Evolutionary conservation across 1,140 invertebrate species (phyloP).

Genomic region (Bacillus rossius): DNA sequence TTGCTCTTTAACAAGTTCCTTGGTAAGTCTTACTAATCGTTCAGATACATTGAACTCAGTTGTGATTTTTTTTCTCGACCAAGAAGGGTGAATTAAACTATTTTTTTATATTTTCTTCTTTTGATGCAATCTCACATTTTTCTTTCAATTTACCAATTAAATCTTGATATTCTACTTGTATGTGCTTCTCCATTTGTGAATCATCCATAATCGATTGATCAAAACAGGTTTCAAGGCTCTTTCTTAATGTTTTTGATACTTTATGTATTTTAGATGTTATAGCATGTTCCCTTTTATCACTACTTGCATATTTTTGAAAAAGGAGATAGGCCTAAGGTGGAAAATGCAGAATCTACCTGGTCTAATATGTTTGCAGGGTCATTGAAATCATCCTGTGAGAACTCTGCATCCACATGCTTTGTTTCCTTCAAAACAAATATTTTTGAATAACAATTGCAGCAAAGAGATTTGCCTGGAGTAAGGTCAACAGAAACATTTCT

Average conservation of each 20-base stretch:
- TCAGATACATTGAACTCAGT: constrained; percentile 14
- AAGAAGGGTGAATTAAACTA: constrained; percentile 12
- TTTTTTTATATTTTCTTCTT: constrained; percentile 15
- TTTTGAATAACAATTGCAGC: constrained; percentile 11
- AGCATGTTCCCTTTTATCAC: constrained; percentile 4
- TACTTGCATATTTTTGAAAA: constrained; percentile 2
- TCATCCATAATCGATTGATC: too few relatives aligned
- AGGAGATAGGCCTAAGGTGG: constrained; percentile 4
- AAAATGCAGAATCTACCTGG: constrained; percentile 2
- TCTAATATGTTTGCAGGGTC: constrained; percentile 5
- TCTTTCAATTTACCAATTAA: constrained; percentile 2
- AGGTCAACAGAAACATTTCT: too few relatives aligned
- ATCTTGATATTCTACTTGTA: constrained; percentile 7
- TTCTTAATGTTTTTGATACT: constrained; percentile 4
- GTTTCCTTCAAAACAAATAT: constrained; percentile 6
- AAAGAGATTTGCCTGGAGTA: too few relatives aligned
- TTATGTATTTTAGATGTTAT: constrained; percentile 5
- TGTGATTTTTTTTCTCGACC: not conserved
- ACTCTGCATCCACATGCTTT: too few relatives aligned
- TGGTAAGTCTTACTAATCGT: constrained; percentile 6
- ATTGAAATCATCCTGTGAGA: constrained; percentile 1
- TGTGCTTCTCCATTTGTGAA: too few relatives aligned
- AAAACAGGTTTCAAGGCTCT: not conserved
- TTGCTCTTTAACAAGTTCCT: constrained; percentile 7
- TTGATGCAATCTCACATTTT: constrained; percentile 9